Base-by-base conservation (phyloP, 2,113 vertebrate genomes). In the Columba livia region DNA sequence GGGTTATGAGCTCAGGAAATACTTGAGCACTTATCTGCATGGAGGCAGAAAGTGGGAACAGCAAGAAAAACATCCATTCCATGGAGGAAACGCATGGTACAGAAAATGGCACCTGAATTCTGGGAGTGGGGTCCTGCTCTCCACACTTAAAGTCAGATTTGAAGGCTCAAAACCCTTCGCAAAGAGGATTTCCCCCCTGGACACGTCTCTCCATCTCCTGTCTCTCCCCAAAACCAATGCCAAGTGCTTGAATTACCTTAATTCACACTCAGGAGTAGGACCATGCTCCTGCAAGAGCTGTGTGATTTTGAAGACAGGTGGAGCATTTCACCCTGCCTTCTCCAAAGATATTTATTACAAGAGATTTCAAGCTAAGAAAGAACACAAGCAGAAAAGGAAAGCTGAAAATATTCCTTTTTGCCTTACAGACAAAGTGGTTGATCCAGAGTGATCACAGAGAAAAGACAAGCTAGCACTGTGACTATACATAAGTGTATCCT, bases 1-100 rank as follows among this genome's bases (percentile, higher is more conserved):
- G 58, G 78, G 56, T 70, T 93, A 80, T 1, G 12, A 93, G 64
- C 47, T 88, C 91, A 95, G 93, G 91, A 96, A 96, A 88, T 83
- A 82, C 81, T 69, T 89, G 51, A 89, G 67, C 89, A 85, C 79
- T 93, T 95, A 67, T 73, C 91, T 85, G 58, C 11, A 1, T 85
- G 58, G 88, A 88, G 67, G 74, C 17, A 83, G 66, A 89, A 70
- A 71, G 60, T 26, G 71, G 85, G 53, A 53, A 90, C 51, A 71
- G 67, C 18, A 32, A 93, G 79, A 34, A 80, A 94, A 90, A 29
- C 20, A 54, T 34, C 16, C 34, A 34, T 70, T 88, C 58, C 29
- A 38, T 1, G 3, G 47, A 58, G 25, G n/a, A 85, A 90, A 87
- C 13, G 17, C 21, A 42, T 0, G 0, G 13, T 66, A 61, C 12